Conservation (phyloP, 1,140 invertebrate genomes). For the Cephus cinctus region DNA sequence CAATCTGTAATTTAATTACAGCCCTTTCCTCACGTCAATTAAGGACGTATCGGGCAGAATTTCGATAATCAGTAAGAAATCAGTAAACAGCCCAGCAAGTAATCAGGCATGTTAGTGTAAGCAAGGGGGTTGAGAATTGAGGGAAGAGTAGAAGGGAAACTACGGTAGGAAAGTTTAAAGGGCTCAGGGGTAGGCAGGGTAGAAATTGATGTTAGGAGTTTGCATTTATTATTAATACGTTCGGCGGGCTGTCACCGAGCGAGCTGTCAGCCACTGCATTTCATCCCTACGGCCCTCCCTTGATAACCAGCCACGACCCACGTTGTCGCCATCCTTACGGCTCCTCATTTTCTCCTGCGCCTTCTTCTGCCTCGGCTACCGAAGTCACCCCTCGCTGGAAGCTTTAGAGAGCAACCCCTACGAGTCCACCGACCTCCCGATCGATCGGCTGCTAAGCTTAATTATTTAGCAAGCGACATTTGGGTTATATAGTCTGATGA, state of each 20-base stretch:
- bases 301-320: too few relatives aligned
- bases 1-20: too few relatives aligned
- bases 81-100: neutral
- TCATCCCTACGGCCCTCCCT: too few relatives aligned
- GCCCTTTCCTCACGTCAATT: too few relatives aligned
- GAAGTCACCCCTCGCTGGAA: slow-evolving; percentile 15
- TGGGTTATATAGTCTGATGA: too few relatives aligned
- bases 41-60: too few relatives aligned
- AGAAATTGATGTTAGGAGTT: slow-evolving; percentile 51
- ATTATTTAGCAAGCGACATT: slow-evolving; percentile 29
- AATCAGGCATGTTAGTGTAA: neutral
- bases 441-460: slow-evolving; percentile 21
- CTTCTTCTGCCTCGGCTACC: slow-evolving; percentile 31
- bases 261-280: slow-evolving; percentile 8
- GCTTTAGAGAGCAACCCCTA: neutral
- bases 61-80: neutral
- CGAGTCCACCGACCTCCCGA: slow-evolving; percentile 6
- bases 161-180: too few relatives aligned
- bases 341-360: slow-evolving; percentile 11
- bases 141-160: slow-evolving; percentile 26
- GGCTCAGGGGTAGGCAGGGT: slow-evolving; percentile 31
- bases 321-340: too few relatives aligned
- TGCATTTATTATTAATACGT: slow-evolving; percentile 54
- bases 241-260: slow-evolving; percentile 43
- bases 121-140: slow-evolving; percentile 28